Conservation (phyloP, 1,140 invertebrate species). For the Pogonomyrmex californicus region DNA sequence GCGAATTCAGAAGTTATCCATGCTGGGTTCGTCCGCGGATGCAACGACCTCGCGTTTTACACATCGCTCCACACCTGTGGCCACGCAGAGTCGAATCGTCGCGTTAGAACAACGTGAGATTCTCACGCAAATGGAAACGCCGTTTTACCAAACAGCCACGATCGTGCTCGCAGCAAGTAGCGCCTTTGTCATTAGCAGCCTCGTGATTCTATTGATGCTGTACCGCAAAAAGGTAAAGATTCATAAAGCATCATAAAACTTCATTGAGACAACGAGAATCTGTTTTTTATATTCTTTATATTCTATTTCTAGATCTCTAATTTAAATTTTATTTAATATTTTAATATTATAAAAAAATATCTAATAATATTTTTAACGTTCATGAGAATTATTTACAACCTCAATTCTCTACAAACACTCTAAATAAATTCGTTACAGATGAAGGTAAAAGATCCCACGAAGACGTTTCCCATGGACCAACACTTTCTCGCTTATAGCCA, state of each 20-base stretch:
- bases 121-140: conserved; percentile 89
- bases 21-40: conserved; percentile 88
- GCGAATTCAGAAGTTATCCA: conserved; percentile 82
- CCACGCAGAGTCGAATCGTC: conserved; percentile 85
- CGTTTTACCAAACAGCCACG: conserved; percentile 91
- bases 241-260: conserved; percentile 1
- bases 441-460: conserved; percentile 80
- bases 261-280: neutral
- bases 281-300: neutral
- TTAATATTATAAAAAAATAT: too few species aligned
- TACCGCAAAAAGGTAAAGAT: conserved; percentile 88
- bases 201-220: conserved; percentile 90
- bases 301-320: neutral
- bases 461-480: conserved; percentile 78
- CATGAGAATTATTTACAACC: neutral
- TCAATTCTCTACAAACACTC: neutral
- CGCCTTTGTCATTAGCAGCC: conserved; percentile 91
- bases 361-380: neutral
- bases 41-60: conserved; percentile 89
- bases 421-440: conserved; percentile 76
- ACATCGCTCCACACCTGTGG: conserved; percentile 86
- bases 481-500: conserved; percentile 83
- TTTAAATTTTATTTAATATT: neutral
- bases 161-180: conserved; percentile 91
- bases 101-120: conserved; percentile 90